These are phyloP conservation scores for Dryocosmus kuriphilus DNA, from an alignment of 2,888 invertebrate species.

Conservation along the genomic window DNA sequence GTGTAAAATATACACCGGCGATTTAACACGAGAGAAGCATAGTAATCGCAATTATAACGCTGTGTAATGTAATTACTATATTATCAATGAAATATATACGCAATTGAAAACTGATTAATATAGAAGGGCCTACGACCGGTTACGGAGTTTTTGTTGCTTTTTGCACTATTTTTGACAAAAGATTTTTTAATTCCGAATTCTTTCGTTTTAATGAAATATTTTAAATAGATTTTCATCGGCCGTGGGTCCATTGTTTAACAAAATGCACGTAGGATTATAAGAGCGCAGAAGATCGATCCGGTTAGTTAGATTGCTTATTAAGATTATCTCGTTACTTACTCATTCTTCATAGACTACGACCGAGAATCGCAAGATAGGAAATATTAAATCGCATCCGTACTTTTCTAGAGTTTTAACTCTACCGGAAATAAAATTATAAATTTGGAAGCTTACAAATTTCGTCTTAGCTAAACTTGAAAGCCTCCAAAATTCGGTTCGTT, in stretches of 20 bases:
- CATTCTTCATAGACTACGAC: constrained; percentile 49
- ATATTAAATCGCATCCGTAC: constrained; percentile 22
- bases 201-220: constrained; percentile 30
- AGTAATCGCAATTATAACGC: constrained; percentile 67
- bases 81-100: constrained; percentile 62
- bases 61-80: constrained; percentile 68
- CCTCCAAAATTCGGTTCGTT: neutral
- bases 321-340: constrained; percentile 49
- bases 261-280: constrained; percentile 54
- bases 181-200: constrained; percentile 40
- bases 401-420: constrained; percentile 20
- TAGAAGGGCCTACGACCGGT: constrained; percentile 49
- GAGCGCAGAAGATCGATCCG: constrained; percentile 52
- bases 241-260: constrained; percentile 50
- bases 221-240: constrained; percentile 42
- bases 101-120: constrained; percentile 49
- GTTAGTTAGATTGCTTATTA: constrained; percentile 56
- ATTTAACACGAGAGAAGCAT: constrained; percentile 47
- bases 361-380: constrained; percentile 42
- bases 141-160: constrained; percentile 41
- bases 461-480: neutral
- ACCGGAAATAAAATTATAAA: neutral
- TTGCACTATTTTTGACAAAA: neutral
- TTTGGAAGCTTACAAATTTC: constrained; percentile 16
- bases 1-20: constrained; percentile 25